Percentiles rank a stretch among this genome's conserved stretches.
These are phyloP conservation scores for Gymnobelideus leadbeateri DNA, from an alignment of 2,113 vertebrate species.

Conservation along the genomic window DNA sequence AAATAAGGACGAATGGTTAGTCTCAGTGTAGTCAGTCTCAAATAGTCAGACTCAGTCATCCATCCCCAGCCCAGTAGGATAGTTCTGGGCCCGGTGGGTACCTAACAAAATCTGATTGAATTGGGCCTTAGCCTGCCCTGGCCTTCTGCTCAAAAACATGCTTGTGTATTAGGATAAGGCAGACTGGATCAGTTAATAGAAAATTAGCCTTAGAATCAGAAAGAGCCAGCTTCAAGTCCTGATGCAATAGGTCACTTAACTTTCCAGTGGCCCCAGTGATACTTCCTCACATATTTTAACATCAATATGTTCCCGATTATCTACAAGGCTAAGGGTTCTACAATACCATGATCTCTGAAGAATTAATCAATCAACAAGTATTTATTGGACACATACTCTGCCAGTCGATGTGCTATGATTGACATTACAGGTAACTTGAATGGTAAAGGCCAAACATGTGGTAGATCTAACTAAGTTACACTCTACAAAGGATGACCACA, in stretches of 20 bases:
- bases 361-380: neutral
- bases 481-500: neutral
- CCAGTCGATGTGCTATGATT: neutral
- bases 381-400: neutral
- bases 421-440: neutral
- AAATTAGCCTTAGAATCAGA: neutral
- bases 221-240: neutral
- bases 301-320: neutral
- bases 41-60: neutral
- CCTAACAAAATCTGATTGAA: neutral
- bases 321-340: neutral
- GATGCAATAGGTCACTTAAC: neutral
- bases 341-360: neutral
- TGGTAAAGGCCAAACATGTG: neutral
- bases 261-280: neutral
- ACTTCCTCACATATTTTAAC: neutral
- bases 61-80: neutral
- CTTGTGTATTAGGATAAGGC: neutral
- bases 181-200: neutral
- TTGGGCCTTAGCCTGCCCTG: neutral
- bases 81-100: neutral
- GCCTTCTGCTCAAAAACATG: neutral
- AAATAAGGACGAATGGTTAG: neutral
- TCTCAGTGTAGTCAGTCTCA: neutral
- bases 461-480: too few relatives aligned